These are phyloP conservation scores for Plemyria rubiginata DNA, from an alignment of 2,888 invertebrate genomes.

Conservation along the genomic window DNA sequence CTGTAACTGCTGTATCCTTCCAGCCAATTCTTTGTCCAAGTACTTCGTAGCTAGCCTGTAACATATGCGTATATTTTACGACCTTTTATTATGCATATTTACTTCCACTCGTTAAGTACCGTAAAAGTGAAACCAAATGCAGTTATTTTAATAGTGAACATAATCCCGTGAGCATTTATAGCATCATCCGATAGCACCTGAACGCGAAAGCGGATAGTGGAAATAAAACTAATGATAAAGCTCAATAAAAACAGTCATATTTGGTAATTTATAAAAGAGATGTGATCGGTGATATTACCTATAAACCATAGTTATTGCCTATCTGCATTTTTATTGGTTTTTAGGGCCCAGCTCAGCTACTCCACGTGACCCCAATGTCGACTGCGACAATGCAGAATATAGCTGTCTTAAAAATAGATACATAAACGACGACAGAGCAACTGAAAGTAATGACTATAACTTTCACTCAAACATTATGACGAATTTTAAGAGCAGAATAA, in stretches of 20 bases:
- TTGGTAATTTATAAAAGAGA: conserved; percentile 34
- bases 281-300: conserved; percentile 38
- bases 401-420: conserved; percentile 19
- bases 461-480: conserved; percentile 20
- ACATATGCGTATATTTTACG: conserved; percentile 1
- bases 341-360: conserved; percentile 31
- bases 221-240: conserved; percentile 26
- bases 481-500: conserved; percentile 5
- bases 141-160: conserved; percentile 40
- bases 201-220: conserved; percentile 32
- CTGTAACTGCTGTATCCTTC: conserved; percentile 94
- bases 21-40: conserved; percentile 93
- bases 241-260: conserved; percentile 33
- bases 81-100: conserved; percentile 3
- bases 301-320: conserved; percentile 38
- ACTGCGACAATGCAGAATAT: conserved; percentile 27
- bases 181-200: conserved; percentile 21
- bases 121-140: conserved; percentile 43
- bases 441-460: conserved; percentile 27
- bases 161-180: conserved; percentile 36
- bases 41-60: conserved; percentile 92
- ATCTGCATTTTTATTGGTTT: conserved; percentile 37
- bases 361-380: conserved; percentile 24
- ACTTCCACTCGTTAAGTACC: conserved; percentile 25
- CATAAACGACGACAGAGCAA: conserved; percentile 10